Base-by-base conservation (phyloP, 1,140 invertebrate genomes). In the Drusus annulatus region DNA sequence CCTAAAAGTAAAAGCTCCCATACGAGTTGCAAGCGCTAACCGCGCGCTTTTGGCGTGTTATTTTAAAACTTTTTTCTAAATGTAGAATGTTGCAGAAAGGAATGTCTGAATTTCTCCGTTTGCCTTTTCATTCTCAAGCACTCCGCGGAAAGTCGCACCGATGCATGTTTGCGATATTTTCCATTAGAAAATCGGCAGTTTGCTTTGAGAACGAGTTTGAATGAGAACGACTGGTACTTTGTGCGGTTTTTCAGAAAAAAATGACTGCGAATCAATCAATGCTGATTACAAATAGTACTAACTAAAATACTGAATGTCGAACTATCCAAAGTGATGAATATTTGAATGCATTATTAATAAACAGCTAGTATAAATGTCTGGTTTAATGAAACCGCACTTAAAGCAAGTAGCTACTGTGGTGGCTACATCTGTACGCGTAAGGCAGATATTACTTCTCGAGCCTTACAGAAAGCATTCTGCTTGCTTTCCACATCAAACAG, bases 91-190 rank as follows among this genome's bases (percentile, higher is more conserved):
- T 52, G 23, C 45, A 50, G 62, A 78, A 65, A 68, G 62, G 62
- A 50, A 31, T 54, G 56, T 21, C 25, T 31, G 25, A 36, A 60
- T 69, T 62, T 69, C 63, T 52, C 60, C 19, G 63, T 68, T 68
- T 25, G 76, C 76, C 76, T 60, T 78, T 78, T 78, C 50, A 73
- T 73, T 23, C 50, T 73, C 23, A 73, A 73, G 69, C 28, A 52
- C 16, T 21, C 13, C 25, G 6, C n/a, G 68, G 15, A 71, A 71
- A 71, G 68, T 51, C 45, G 21, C 2, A n/a, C 21, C 58, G 21
- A 23, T 60, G 5, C 58, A 60, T 65, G 21, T 50, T 21, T 8
- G 28, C 31, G 17, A 19, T 71, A 23, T 25, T 63, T 25, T 7
- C 60, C 23, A 25, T 50, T 50, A 71, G 68, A 19, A 71, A 71